Base-by-base conservation (phyloP, 2,797 vertebrate genomes). In the Dromococcyx pavoninus region DNA sequence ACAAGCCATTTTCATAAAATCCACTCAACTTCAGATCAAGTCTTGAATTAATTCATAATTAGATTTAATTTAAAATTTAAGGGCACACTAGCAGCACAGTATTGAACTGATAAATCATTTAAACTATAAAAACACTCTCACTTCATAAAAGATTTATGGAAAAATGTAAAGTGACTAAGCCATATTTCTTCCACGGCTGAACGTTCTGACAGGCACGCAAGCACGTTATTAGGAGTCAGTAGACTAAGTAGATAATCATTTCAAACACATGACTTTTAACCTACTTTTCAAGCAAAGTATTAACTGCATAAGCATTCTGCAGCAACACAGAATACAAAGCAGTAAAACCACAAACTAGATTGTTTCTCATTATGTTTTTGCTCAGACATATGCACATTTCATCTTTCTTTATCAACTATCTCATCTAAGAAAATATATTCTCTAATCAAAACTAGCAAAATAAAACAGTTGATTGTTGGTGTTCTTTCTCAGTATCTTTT, bases 221-320 rank as follows among this genome's bases (percentile, higher is more conserved):
- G 88, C 96, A 96, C 88, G 88, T 69, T 81, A 96, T 92, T 91
- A 95, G 92, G 95, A 96, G 93, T 95, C 77, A 97, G 56, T 54
- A 88, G 73, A 79, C 80, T 91, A 96, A 97, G 85, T 2, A 95
- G 89, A 96, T 92, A 96, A 97, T 82, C 8, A 89, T 89, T 97
- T 96, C 91, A 94, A 96, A 96, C 93, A 96, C 92, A 97, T 95
- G 91, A 95, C 81, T 89, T 96, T 89, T 96, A 97, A 95, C 91
- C 82, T 95, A 94, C 74, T 96, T 97, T 86, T 72, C 70, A 88
- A 94, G 75, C 41, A 24, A 92, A 94, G 78, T n/a, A 95, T 80
- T 96, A 94, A 82, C 62, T 94, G 33, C 75, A 78, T 6, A 94
- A 70, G 67, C 85, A 95, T 95, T 95, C 80, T 92, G 88, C 19